Evolutionary conservation across 2,797 vertebrate genomes (phyloP).

Genomic region (Pipistrellus kuhlii): DNA sequence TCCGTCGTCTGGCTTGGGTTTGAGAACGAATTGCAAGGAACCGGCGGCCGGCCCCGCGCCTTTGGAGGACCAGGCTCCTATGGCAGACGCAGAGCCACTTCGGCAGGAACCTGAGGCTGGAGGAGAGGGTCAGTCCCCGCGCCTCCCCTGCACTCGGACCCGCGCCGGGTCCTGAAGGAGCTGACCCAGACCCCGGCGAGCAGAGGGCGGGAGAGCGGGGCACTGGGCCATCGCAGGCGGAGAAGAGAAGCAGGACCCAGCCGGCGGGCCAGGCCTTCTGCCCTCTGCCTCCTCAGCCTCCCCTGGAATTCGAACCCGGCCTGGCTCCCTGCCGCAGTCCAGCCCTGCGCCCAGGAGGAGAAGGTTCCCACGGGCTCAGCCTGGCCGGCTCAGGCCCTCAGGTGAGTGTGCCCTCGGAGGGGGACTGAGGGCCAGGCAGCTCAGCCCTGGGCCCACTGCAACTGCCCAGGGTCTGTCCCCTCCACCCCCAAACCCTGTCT

Average conservation of each 20-base stretch:
- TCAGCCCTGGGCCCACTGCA: neutral
- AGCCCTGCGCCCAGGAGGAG: fast-evolving
- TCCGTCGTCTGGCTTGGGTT: neutral
- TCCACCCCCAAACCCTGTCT: neutral
- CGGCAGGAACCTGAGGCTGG: neutral
- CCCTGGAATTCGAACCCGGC: neutral
- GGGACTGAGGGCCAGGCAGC: fast-evolving
- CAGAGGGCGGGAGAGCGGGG: fast-evolving
- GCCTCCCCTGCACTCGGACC: neutral
- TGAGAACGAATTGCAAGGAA: neutral
- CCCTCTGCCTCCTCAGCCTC: neutral
- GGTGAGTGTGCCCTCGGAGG: conserved; percentile 11
- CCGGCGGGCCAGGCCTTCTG: neutral
- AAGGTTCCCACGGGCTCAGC: neutral
- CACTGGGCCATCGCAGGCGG: fast-evolving
- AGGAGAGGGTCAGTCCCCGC: neutral
- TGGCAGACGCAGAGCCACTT: neutral
- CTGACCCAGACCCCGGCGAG: fast-evolving
- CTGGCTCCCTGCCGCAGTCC: neutral
- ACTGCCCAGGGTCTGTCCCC: fast-evolving
- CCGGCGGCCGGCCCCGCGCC: neutral
- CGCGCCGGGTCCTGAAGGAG: neutral
- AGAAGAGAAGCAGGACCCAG: neutral
- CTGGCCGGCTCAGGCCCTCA: too few relatives aligned
- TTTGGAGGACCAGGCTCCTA: neutral